Conservation (phyloP, 2,797 vertebrate genomes). For the Mormyrops boulengeri region DNA sequence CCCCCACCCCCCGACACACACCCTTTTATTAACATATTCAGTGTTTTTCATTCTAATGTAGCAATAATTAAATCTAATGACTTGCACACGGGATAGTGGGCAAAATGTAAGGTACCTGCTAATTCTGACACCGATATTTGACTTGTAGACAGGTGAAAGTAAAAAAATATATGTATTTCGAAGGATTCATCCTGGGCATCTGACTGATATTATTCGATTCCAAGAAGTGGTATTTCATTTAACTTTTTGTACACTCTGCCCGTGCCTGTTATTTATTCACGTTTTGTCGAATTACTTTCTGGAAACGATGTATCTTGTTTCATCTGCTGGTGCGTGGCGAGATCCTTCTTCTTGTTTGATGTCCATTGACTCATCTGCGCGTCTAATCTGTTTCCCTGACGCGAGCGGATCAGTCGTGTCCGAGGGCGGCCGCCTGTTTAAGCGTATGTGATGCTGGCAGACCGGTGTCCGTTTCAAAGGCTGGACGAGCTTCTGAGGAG, state of each 20-base stretch:
- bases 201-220: not conserved
- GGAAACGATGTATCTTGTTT: not conserved
- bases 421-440: not conserved
- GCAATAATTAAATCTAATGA: not conserved
- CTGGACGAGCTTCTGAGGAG: slow-evolving; percentile 44
- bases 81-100: not conserved
- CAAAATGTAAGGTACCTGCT: not conserved
- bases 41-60: not conserved
- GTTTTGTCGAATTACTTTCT: not conserved
- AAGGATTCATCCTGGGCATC: not conserved
- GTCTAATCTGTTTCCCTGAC: not conserved
- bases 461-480: slow-evolving; percentile 50
- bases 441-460: not conserved
- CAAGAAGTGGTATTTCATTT: not conserved
- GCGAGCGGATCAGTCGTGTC: not conserved
- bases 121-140: not conserved
- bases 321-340: not conserved
- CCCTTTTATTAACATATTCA: not conserved
- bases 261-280: not conserved
- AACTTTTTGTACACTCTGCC: not conserved
- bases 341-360: not conserved
- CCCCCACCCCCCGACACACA: not conserved
- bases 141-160: not conserved
- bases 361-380: not conserved
- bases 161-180: not conserved